phyloP scores from a whole-genome alignment of 2,113 vertebrate genomes.

The Corythornis vintsioides region DNA sequence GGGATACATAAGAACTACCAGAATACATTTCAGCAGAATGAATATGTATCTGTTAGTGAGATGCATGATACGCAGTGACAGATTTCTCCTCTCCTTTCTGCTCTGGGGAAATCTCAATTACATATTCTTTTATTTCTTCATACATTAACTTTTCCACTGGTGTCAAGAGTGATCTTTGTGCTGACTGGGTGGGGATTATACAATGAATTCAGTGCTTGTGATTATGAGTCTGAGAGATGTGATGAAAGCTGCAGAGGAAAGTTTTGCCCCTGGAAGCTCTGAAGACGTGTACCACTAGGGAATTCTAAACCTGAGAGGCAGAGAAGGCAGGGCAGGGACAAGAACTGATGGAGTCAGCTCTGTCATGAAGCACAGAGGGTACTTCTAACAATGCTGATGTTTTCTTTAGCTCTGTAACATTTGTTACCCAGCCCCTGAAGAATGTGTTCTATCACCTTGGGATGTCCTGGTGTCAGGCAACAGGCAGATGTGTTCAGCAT shows the following conservation, averaged over 20 bases:
- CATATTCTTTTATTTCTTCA: constrained; percentile 3
- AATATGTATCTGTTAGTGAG: constrained; percentile 12
- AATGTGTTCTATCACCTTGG: background rate
- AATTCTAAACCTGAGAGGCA: background rate
- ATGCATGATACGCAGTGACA: background rate
- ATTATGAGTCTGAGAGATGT: background rate
- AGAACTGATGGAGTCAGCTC: background rate
- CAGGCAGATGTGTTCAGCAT: background rate
- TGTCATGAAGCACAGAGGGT: fast-evolving
- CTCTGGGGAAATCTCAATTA: constrained; percentile 32
- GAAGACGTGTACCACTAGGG: fast-evolving
- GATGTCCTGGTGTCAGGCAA: background rate
- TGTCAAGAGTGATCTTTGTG: constrained; percentile 44
- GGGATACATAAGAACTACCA: constrained; percentile 29
- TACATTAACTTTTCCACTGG: constrained; percentile 16
- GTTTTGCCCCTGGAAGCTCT: background rate
- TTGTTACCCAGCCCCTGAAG: background rate
- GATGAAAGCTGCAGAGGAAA: background rate
- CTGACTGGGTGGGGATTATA: constrained; percentile 6
- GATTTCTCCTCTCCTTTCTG: constrained; percentile 17
- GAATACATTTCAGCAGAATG: constrained; percentile 44
- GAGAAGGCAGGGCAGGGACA: background rate
- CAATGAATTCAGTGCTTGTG: background rate
- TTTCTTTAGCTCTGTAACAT: background rate
- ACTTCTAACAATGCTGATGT: background rate